Conservation (phyloP, 1,140 invertebrate species). For the Calephelis virginiensis region DNA sequence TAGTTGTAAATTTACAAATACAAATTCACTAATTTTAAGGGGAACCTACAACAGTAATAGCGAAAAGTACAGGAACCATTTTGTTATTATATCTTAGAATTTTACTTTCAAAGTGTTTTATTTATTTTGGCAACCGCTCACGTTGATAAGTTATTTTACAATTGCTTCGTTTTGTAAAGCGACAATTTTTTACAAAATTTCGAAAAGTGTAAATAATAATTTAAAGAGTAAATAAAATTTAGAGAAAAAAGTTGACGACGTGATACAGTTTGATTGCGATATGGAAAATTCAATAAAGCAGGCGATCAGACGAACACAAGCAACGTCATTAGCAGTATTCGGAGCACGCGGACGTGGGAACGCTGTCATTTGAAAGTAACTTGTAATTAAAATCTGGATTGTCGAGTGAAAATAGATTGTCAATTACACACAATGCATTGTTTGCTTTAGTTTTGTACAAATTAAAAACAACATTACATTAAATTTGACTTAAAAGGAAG, state of each 20-base stretch:
- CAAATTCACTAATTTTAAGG: too few relatives aligned
- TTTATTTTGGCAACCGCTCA: too few relatives aligned
- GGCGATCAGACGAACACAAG: conserved; percentile 32
- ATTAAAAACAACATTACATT: too few relatives aligned
- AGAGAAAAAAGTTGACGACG: neutral
- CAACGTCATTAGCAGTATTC: conserved; percentile 55
- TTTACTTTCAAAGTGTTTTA: too few relatives aligned
- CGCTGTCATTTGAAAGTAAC: conserved; percentile 45
- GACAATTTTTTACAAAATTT: too few relatives aligned
- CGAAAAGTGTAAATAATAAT: neutral
- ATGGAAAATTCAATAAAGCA: conserved; percentile 31
- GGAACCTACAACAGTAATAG: too few relatives aligned
- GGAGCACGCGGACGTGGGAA: conserved; percentile 69
- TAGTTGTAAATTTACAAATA: too few relatives aligned
- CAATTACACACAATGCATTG: conserved; percentile 41
- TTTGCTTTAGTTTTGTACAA: conserved; percentile 25
- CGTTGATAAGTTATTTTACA: too few relatives aligned
- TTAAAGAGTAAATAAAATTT: neutral
- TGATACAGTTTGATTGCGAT: neutral
- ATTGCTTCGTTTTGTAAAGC: too few relatives aligned
- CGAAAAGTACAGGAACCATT: too few relatives aligned
- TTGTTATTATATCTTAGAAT: too few relatives aligned
- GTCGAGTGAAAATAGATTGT: conserved; percentile 43
- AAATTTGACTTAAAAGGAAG: too few relatives aligned
- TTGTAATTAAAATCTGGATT: conserved; percentile 46